Percentiles rank a stretch among this genome's conserved stretches.
Conservation (phyloP, 2,797 vertebrate species). For the Pelobates cultripes region DNA sequence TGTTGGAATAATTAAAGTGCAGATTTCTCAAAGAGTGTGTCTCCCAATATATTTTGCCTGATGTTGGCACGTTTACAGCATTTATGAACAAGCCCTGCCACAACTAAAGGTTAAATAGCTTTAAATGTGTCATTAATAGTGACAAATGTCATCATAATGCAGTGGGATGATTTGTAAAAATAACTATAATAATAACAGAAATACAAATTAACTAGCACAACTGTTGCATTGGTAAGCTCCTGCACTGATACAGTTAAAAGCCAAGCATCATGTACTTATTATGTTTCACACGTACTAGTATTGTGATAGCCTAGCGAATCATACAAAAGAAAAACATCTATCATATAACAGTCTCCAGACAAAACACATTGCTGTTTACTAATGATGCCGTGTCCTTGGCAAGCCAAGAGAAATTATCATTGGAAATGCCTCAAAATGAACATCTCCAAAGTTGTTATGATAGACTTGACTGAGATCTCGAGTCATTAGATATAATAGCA, state of each 20-base stretch:
- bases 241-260: neutral
- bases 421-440: conserved; percentile 31
- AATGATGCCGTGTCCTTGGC: conserved; percentile 30
- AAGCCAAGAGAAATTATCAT: conserved; percentile 45
- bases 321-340: neutral
- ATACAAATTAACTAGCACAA: neutral
- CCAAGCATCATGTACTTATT: neutral
- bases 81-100: too few species aligned
- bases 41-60: too few species aligned
- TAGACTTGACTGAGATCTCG: conserved; percentile 19
- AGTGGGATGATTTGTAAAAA: neutral
- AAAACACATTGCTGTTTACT: conserved; percentile 26
- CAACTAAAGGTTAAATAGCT: too few species aligned
- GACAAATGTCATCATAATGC: too few species aligned
- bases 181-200: neutral
- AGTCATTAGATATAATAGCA: conserved; percentile 10
- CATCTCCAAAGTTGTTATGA: neutral
- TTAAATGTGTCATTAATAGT: too few species aligned
- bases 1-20: too few species aligned
- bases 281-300: conserved; percentile 11
- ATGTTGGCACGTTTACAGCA: too few species aligned
- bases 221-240: neutral
- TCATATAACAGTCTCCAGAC: neutral
- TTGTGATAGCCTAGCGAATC: neutral
- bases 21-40: too few species aligned